phyloP scores from a whole-genome alignment of 2,888 invertebrate genomes.

The Griposia aprilina region DNA sequence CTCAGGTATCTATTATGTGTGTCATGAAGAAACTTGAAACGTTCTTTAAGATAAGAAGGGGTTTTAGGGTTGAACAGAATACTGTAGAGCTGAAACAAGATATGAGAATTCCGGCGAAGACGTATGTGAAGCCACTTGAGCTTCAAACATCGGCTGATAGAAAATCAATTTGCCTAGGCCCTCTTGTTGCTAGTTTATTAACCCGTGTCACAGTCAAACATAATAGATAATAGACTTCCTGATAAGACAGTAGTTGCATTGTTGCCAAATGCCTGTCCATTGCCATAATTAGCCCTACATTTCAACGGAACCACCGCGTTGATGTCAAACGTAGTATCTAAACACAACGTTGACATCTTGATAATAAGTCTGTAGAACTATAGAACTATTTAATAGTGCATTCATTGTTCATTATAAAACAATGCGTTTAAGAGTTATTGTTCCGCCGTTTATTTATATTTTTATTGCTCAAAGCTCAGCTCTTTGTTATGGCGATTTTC shows the following conservation, averaged over 20 bases:
- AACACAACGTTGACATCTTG: conserved; percentile 43
- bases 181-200: background rate
- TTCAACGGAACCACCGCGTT: background rate
- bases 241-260: conserved; percentile 10
- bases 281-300: background rate
- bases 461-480: conserved; percentile 77
- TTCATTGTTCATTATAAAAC: conserved; percentile 78
- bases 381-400: conserved; percentile 60
- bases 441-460: conserved; percentile 80
- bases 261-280: conserved; percentile 11
- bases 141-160: no score
- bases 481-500: conserved; percentile 81
- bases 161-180: background rate
- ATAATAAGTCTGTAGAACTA: conserved; percentile 41
- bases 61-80: no score
- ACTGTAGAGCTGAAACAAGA: no score
- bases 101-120: no score
- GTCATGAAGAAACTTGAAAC: no score
- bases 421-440: conserved; percentile 80
- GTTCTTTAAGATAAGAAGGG: no score
- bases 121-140: no score
- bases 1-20: no score
- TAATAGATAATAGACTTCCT: background rate
- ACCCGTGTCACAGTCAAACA: background rate
- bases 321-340: conserved; percentile 1